These are phyloP conservation scores for Heteromormyrus szaboi DNA, from an alignment of 2,797 vertebrate species.

Conservation along the genomic window DNA sequence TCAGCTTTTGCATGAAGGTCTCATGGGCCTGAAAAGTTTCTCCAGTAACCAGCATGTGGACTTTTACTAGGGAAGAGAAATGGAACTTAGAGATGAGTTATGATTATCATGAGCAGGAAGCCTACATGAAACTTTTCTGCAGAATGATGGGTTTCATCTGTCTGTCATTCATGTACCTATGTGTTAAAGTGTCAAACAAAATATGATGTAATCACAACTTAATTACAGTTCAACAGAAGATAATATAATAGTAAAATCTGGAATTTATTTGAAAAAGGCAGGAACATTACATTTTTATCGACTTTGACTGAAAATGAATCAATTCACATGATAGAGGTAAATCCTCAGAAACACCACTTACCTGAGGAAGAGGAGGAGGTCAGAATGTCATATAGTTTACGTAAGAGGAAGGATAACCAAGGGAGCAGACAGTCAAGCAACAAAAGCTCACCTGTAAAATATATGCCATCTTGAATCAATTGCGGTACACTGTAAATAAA, in stretches of 20 bases:
- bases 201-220: not conserved
- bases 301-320: not conserved
- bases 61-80: not conserved
- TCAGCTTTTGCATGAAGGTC: not conserved
- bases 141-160: not conserved
- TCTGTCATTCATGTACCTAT: not conserved
- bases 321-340: not conserved
- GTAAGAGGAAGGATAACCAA: not conserved
- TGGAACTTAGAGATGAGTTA: not conserved
- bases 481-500: not conserved
- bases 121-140: not conserved
- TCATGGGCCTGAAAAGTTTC: not conserved
- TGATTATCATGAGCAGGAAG: not conserved
- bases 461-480: not conserved
- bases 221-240: not conserved
- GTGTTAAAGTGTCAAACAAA: not conserved
- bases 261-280: not conserved
- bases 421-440: not conserved
- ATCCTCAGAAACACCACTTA: not conserved
- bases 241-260: not conserved
- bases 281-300: not conserved
- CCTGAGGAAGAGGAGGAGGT: not conserved
- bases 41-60: not conserved
- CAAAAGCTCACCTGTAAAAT: not conserved
- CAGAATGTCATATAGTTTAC: not conserved